Evolutionary conservation across 2,113 vertebrate genomes (phyloP).

Genomic region (Micromys minutus): DNA sequence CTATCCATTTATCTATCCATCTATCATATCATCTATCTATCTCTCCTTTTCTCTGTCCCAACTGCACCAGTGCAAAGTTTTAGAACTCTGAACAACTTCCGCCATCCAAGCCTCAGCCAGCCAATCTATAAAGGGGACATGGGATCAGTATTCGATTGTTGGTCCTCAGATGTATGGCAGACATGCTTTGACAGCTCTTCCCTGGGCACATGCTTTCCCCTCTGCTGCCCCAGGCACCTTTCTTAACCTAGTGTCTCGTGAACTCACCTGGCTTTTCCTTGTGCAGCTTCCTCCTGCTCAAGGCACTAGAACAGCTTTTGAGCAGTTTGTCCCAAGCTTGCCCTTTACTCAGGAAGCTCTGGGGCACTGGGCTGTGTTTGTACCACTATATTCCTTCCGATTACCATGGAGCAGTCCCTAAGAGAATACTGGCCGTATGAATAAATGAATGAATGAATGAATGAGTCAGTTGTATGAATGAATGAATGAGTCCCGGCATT

Average conservation of each 20-base stretch:
- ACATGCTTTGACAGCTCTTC: not conserved
- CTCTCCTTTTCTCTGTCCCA: not conserved
- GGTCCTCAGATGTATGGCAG: fast-evolving
- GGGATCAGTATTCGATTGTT: not conserved
- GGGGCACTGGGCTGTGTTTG: not conserved
- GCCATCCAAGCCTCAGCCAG: not conserved
- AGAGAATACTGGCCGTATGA: not conserved
- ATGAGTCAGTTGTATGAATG: not conserved
- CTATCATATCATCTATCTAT: not conserved
- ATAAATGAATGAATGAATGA: not conserved
- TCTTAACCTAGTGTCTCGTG: not conserved
- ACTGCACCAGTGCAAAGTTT: not conserved
- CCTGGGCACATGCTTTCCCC: not conserved
- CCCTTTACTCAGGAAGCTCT: not conserved
- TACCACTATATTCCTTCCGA: not conserved
- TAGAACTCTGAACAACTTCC: not conserved
- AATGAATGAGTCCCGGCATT: not conserved
- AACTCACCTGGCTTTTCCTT: not conserved
- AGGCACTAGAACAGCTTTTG: not conserved
- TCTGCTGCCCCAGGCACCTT: not conserved
- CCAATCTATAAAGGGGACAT: not conserved
- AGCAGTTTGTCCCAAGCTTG: not conserved
- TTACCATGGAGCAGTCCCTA: not conserved
- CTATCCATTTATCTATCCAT: not conserved
- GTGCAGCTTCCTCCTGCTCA: fast-evolving